Conservation (phyloP, 1,140 invertebrate species). For the Drosophila littoralis region DNA sequence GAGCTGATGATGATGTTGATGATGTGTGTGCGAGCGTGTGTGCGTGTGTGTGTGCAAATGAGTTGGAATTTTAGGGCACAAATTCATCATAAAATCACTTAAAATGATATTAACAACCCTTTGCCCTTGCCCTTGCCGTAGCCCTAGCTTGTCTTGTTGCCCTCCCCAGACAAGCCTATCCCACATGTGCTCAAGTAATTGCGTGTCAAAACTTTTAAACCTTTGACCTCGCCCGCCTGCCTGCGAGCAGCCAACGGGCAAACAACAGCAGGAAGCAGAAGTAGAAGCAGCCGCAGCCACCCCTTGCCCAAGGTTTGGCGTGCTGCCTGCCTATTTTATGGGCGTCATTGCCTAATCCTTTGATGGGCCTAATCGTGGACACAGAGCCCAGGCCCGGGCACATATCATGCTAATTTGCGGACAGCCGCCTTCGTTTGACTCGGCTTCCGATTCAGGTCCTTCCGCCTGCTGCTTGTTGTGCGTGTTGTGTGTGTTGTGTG, state of each 20-base stretch:
- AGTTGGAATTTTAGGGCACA: conserved; percentile 76
- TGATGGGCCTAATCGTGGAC: conserved; percentile 77
- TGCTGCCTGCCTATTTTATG: conserved; percentile 51
- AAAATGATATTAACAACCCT: conserved; percentile 78
- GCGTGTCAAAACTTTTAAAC: conserved; percentile 79
- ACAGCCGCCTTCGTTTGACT: conserved; percentile 80
- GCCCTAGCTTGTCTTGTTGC: background rate
- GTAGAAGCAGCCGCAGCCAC: background rate
- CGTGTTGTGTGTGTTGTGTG: conserved; percentile 9
- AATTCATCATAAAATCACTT: conserved; percentile 83
- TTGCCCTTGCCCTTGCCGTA: conserved; percentile 23
- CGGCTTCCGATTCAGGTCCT: conserved; percentile 69
- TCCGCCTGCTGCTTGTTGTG: background rate
- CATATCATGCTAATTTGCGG: conserved; percentile 80
- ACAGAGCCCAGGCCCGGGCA: conserved; percentile 15
- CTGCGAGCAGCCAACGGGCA: background rate
- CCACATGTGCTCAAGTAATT: conserved; percentile 68
- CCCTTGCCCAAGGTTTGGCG: conserved; percentile 31
- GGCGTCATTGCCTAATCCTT: conserved; percentile 71
- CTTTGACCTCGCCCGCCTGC: conserved; percentile 56
- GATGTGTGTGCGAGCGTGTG: conserved; percentile 35
- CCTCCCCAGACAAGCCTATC: conserved; percentile 40
- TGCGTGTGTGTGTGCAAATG: conserved; percentile 62
- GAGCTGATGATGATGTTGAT: conserved; percentile 56
- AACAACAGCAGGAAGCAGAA: conserved; percentile 5